Evolutionary conservation across 2,797 vertebrate genomes (phyloP).

Genomic region (Picus viridis): DNA sequence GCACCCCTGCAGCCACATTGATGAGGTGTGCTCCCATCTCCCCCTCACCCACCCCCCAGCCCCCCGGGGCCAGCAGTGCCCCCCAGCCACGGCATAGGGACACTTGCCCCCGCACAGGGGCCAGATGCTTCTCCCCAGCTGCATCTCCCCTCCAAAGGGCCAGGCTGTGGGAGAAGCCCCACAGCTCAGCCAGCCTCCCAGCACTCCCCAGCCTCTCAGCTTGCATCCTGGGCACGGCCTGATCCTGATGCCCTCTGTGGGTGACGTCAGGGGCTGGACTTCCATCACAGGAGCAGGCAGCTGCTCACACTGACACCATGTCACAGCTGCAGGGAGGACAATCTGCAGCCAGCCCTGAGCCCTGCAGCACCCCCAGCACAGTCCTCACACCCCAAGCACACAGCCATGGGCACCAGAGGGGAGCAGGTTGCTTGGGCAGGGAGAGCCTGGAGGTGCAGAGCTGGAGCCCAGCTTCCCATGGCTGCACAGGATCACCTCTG

Average conservation of each 20-base stretch:
- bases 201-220: not conserved
- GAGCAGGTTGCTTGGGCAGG: not conserved
- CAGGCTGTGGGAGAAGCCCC: not conserved
- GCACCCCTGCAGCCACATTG: not conserved
- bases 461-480: not conserved
- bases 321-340: not conserved
- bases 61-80: not conserved
- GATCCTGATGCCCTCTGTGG: not conserved
- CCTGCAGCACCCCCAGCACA: not conserved
- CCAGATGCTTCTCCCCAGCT: not conserved
- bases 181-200: too few species aligned
- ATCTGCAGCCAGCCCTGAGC: not conserved
- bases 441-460: not conserved
- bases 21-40: too few species aligned
- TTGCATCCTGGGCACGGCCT: not conserved
- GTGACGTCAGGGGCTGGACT: not conserved
- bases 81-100: not conserved
- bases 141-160: not conserved
- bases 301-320: not conserved
- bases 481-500: accelerated
- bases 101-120: not conserved
- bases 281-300: not conserved
- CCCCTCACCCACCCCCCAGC: too few species aligned
- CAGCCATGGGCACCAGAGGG: not conserved
- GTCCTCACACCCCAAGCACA: not conserved